These are phyloP conservation scores for Acropternis orthonyx DNA, from an alignment of 2,797 vertebrate genomes.

Conservation along the genomic window DNA sequence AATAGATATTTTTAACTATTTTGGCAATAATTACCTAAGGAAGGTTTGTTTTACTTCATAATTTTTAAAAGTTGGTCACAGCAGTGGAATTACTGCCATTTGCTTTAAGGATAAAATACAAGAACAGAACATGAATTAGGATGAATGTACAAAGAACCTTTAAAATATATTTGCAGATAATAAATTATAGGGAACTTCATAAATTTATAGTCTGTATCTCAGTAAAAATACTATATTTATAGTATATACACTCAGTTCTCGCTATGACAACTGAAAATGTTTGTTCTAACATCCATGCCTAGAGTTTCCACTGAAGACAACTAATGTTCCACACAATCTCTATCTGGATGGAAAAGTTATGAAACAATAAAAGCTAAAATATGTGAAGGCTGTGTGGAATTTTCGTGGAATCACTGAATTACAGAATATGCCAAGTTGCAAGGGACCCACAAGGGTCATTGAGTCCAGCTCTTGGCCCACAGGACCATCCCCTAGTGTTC, in stretches of 20 bases:
- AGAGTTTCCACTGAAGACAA: background rate
- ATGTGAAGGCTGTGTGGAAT: background rate
- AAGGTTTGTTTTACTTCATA: background rate
- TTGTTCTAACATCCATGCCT: background rate
- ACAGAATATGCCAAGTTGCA: background rate
- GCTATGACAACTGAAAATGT: background rate
- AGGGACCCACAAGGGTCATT: background rate
- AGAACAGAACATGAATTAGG: background rate
- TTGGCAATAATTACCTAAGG: background rate
- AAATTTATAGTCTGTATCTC: background rate
- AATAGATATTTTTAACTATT: background rate
- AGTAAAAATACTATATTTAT: background rate
- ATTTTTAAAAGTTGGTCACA: background rate
- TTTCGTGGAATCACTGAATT: background rate
- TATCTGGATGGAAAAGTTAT: background rate
- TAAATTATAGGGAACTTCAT: background rate
- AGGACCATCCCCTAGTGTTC: background rate
- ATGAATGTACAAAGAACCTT: background rate
- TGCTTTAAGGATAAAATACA: background rate
- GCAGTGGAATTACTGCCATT: background rate
- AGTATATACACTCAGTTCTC: background rate
- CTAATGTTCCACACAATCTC: background rate
- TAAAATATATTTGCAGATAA: background rate
- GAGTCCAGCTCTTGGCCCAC: too few species aligned
- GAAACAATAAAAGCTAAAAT: background rate